These are phyloP conservation scores for Ophioninae sp. DNA, from an alignment of 2,888 invertebrate genomes.

Conservation along the genomic window DNA sequence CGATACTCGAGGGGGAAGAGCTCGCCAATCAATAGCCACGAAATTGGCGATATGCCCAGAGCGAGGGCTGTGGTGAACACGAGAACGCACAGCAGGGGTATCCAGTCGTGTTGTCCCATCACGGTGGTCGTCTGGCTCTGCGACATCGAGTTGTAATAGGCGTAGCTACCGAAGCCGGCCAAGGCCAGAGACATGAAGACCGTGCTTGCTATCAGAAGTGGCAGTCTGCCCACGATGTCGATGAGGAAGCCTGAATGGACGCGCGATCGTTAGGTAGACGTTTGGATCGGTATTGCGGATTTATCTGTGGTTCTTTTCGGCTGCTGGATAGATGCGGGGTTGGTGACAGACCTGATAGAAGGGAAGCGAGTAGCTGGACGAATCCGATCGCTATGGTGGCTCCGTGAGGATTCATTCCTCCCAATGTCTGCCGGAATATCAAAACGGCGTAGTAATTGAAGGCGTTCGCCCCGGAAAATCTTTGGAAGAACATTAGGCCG, in stretches of 20 bases:
- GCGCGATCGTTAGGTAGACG: constrained; percentile 23
- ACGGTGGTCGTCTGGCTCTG: constrained; percentile 70
- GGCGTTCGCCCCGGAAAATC: constrained; percentile 92
- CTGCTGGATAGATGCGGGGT: not conserved
- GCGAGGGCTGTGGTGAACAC: constrained; percentile 93
- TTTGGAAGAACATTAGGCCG: constrained; percentile 94
- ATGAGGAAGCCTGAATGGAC: constrained; percentile 85
- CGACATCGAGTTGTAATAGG: constrained; percentile 86
- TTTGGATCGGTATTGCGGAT: constrained; percentile 26
- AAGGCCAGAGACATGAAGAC: constrained; percentile 93
- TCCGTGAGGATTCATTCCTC: constrained; percentile 90
- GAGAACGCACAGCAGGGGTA: constrained; percentile 90
- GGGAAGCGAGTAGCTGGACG: constrained; percentile 92
- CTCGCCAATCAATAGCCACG: constrained; percentile 92
- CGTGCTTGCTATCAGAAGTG: constrained; percentile 91
- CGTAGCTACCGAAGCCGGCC: constrained; percentile 92
- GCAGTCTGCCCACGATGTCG: constrained; percentile 92
- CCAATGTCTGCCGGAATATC: constrained; percentile 92
- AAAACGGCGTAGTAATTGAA: constrained; percentile 93
- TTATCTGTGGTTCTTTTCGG: not conserved
- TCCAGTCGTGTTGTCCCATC: constrained; percentile 89
- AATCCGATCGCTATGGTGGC: constrained; percentile 93
- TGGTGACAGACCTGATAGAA: constrained; percentile 84
- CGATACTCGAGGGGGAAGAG: constrained; percentile 91
- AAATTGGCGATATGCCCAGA: constrained; percentile 94